A percentile compares a stretch with the other conserved stretches of the same genome.
phyloP scores from a whole-genome alignment of 2,113 vertebrate genomes.

The Alethe castanea region DNA sequence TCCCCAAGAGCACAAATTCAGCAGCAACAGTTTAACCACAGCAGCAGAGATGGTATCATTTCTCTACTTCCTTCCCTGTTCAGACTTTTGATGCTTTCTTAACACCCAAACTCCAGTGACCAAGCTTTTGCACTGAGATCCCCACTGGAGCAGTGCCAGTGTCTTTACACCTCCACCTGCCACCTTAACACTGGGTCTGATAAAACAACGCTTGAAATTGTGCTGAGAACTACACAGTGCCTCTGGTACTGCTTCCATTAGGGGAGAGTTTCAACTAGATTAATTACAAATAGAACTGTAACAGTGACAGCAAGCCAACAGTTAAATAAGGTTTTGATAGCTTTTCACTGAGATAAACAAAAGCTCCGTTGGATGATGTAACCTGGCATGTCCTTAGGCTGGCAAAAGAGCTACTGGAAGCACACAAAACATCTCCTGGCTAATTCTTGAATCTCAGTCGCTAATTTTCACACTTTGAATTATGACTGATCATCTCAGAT shows the following conservation, averaged over 20 bases:
- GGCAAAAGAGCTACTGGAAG: not conserved
- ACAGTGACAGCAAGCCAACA: not conserved
- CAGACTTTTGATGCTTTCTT: not conserved
- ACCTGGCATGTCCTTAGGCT: not conserved
- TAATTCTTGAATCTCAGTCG: not conserved
- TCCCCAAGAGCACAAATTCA: not conserved
- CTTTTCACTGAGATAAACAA: not conserved
- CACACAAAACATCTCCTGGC: not conserved
- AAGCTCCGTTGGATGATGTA: not conserved
- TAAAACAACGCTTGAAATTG: fast-evolving
- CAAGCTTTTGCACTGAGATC: not conserved
- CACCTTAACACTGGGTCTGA: fast-evolving
- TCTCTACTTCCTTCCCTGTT: not conserved
- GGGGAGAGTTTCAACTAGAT: not conserved
- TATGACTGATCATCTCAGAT: not conserved
- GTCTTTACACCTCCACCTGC: not conserved
- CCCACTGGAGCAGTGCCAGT: not conserved
- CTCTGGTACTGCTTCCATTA: not conserved
- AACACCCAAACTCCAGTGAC: not conserved
- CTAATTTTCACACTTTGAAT: not conserved
- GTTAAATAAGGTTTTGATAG: not conserved
- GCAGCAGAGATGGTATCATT: not conserved
- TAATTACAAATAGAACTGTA: not conserved
- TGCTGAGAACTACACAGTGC: not conserved
- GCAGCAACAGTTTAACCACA: not conserved